These are phyloP conservation scores for Cryptosula pallasiana DNA, from an alignment of 2,888 invertebrate genomes.

Conservation along the genomic window DNA sequence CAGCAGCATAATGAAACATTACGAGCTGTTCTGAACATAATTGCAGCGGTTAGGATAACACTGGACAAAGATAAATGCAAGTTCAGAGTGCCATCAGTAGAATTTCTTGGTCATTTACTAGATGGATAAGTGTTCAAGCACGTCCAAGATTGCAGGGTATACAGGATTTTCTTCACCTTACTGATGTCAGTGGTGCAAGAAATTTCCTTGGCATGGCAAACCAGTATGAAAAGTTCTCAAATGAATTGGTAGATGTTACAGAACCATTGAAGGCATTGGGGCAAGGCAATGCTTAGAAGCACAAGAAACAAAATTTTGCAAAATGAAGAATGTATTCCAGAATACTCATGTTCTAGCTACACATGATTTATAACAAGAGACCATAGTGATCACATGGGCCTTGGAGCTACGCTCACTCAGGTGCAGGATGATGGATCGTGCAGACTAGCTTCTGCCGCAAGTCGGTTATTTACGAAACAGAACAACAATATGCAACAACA, in stretches of 20 bases:
- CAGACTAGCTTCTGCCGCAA: constrained; percentile 32
- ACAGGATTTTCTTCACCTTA: constrained; percentile 25
- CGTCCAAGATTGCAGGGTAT: constrained; percentile 22
- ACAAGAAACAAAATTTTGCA: constrained; percentile 26
- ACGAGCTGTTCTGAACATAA: not conserved
- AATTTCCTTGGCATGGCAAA: too few species aligned
- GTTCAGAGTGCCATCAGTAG: too few species aligned
- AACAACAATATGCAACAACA: constrained; percentile 32
- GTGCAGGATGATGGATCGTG: constrained; percentile 21
- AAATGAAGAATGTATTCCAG: constrained; percentile 24
- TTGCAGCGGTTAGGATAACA: not conserved
- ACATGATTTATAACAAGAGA: constrained; percentile 26
- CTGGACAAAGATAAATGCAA: too few species aligned
- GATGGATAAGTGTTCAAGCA: not conserved
- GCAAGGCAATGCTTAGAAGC: constrained; percentile 28
- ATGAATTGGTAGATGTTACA: too few species aligned
- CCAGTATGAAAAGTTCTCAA: too few species aligned
- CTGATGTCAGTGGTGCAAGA: too few species aligned
- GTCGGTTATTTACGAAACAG: constrained; percentile 32
- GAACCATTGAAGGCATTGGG: too few species aligned
- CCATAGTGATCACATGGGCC: constrained; percentile 26
- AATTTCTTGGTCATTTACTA: too few species aligned
- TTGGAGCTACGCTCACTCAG: constrained; percentile 29
- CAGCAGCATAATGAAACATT: not conserved
- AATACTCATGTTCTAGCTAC: constrained; percentile 23